Evolutionary conservation across 1,140 invertebrate species (phyloP).

Genomic region (Zaprionus tsacasi): DNA sequence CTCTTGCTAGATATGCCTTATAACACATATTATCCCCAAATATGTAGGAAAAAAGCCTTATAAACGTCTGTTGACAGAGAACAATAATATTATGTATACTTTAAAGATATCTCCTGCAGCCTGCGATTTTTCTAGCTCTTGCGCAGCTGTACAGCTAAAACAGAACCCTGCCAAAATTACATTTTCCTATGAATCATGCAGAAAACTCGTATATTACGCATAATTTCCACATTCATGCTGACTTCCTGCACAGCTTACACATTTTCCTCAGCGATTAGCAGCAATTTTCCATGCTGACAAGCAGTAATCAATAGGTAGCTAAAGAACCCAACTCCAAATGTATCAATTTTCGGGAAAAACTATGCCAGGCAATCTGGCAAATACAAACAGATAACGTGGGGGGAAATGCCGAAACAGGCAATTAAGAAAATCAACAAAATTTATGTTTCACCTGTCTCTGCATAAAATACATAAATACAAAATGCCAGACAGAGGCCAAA

Average conservation of each 20-base stretch:
- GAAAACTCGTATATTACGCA: not conserved
- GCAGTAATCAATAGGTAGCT: slow-evolving; percentile 69
- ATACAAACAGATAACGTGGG: slow-evolving; percentile 33
- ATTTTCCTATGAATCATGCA: slow-evolving; percentile 23
- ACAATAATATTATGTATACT: too few species aligned
- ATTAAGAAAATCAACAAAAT: slow-evolving; percentile 81
- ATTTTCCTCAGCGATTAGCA: slow-evolving; percentile 25
- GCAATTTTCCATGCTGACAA: slow-evolving; percentile 66
- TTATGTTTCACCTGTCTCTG: slow-evolving; percentile 82
- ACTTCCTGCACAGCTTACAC: slow-evolving; percentile 43
- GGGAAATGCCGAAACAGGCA: slow-evolving; percentile 68
- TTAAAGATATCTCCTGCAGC: too few species aligned
- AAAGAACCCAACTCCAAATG: slow-evolving; percentile 34
- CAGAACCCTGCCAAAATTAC: not conserved
- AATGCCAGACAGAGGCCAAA: slow-evolving; percentile 61
- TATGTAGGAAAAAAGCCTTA: too few species aligned
- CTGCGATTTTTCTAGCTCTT: too few species aligned
- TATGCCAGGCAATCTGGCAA: slow-evolving; percentile 47
- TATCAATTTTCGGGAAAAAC: slow-evolving; percentile 47
- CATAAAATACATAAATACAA: slow-evolving; percentile 79
- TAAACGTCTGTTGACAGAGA: too few species aligned
- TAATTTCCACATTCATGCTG: slow-evolving; percentile 23
- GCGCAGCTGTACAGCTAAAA: not conserved
- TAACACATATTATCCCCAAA: too few species aligned
- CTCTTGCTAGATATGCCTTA: too few species aligned